A percentile compares a stretch with the other conserved stretches of the same genome.
phyloP scores from a whole-genome alignment of 2,888 invertebrate species.

The Mayetiola destructor region DNA sequence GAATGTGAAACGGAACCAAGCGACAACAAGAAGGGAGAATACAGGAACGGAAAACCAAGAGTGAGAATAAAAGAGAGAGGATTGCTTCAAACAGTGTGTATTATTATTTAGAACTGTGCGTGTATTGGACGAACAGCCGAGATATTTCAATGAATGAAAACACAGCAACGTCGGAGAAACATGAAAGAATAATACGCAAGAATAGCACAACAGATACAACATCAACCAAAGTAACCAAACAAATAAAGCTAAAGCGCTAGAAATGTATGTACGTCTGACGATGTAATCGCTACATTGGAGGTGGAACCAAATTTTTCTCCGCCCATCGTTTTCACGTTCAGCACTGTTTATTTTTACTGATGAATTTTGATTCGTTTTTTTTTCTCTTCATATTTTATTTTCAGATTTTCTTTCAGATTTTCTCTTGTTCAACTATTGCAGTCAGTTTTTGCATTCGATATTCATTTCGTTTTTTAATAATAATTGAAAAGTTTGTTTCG shows the following conservation, averaged over 20 bases:
- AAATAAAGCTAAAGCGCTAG: not conserved
- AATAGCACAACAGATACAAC: not conserved
- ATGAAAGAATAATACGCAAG: not conserved
- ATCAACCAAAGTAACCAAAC: not conserved
- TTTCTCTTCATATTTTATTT: not conserved
- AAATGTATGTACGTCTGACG: not conserved
- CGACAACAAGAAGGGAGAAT: not conserved
- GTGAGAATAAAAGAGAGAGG: not conserved
- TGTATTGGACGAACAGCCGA: constrained; percentile 11
- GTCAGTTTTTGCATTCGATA: no score
- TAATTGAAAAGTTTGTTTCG: no score
- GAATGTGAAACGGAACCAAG: not conserved
- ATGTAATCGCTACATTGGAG: not conserved
- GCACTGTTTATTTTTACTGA: not conserved
- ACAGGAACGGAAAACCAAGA: not conserved
- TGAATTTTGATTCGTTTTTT: not conserved
- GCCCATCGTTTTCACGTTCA: not conserved
- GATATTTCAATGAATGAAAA: not conserved
- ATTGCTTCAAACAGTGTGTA: not conserved
- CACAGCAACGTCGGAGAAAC: not conserved
- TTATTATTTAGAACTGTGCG: not conserved
- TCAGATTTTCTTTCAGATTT: not conserved
- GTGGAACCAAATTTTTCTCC: not conserved
- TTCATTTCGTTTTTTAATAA: no score
- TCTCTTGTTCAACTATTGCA: not conserved